Base-by-base conservation (phyloP, 2,888 invertebrate genomes). In the Leucania comma region DNA sequence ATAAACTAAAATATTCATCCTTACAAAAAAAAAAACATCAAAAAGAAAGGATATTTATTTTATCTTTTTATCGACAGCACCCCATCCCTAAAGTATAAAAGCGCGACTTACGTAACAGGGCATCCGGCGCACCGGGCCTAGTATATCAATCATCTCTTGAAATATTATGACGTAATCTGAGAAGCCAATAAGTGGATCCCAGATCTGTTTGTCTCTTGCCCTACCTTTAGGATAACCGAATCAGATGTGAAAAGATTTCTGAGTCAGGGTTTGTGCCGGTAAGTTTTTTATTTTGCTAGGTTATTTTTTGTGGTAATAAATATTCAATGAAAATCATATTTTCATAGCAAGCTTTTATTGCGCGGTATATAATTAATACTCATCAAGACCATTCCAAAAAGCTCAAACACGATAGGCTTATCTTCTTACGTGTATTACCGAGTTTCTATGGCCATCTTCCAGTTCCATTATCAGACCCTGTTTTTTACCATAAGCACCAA, bases 131-230 rank as follows among this genome's bases (percentile, higher is more conserved):
- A 60, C 59, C 58, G 65, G 56, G 58, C 60, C 67, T 61, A 73
- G 68, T 79, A 84, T 84, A 90, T 90, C 90, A 88, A 89, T 90
- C 90, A 88, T 84, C 72, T 75, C 70, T 29, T 76, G 62, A 68
- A 80, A 76, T 88, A 87, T 89, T 87, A 87, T 88, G 81, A 84
- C 79, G 85, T 86, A 86, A 88, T 88, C 84, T 81, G 76, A 82
- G 85, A 87, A 87, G 88, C 84, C 87, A 87, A 85, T 90, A 87
- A 90, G 89, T 88, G 88, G 84, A 81, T 86, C 78, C 66, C 50
- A 53, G 67, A 76, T 82, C 74, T 88, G 85, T 87, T 87, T 87
- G 80, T 86, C 80, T 80, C 65, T 56, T 57, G 29, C 50, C 51
- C 48, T 35, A 61, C 71, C 58, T 69, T 66, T 68, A 74, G 24